These are phyloP conservation scores for Amazona ochrocephala DNA, from an alignment of 2,797 vertebrate genomes.

Conservation along the genomic window DNA sequence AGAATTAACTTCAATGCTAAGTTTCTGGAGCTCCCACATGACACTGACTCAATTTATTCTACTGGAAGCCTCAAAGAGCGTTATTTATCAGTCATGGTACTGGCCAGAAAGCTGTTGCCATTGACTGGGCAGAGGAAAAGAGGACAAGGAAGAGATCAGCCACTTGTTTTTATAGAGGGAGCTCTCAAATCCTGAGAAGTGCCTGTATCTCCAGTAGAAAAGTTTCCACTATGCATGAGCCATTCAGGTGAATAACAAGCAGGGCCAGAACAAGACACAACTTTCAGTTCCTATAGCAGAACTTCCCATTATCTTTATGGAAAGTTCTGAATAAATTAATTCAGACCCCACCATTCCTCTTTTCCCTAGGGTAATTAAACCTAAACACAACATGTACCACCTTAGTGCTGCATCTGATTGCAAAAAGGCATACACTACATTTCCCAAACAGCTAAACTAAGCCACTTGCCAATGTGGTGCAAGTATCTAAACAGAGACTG, in stretches of 20 bases:
- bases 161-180: neutral
- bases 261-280: neutral
- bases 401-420: neutral
- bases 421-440: neutral
- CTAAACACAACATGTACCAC: neutral
- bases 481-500: neutral
- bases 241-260: neutral
- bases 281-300: neutral
- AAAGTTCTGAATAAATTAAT: neutral
- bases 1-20: neutral
- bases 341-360: neutral
- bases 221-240: neutral
- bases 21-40: neutral
- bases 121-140: neutral
- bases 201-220: neutral
- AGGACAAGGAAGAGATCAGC: neutral
- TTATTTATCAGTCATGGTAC: neutral
- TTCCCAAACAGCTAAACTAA: neutral
- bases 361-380: neutral
- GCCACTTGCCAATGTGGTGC: neutral
- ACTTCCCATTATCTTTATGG: neutral
- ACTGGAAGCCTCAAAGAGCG: neutral
- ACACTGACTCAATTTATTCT: neutral
- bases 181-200: neutral
- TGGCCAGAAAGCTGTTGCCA: neutral